A percentile compares a stretch with the other conserved stretches of the same genome.
Evolutionary conservation across 2,888 invertebrate genomes (phyloP).

Genomic region (Tolmerus cingulatus): DNA sequence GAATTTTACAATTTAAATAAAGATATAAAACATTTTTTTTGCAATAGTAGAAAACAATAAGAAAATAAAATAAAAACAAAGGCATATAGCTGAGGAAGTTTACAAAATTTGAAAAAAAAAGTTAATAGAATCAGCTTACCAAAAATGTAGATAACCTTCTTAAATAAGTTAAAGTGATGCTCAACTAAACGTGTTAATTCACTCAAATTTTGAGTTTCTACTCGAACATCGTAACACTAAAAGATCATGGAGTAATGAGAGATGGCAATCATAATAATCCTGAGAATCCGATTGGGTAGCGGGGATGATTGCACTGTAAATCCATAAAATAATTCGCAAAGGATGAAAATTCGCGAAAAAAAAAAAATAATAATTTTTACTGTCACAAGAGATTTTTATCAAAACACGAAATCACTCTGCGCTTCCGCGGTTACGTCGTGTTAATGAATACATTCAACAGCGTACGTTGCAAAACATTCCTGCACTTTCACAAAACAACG

Average conservation of each 20-base stretch:
- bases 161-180: background rate
- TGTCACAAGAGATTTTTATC: slow-evolving; percentile 19
- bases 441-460: slow-evolving; percentile 23
- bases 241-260: background rate
- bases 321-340: slow-evolving; percentile 23
- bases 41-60: too few species aligned
- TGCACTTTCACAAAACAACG: slow-evolving; percentile 35
- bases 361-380: background rate
- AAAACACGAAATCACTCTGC: background rate
- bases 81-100: background rate
- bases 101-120: background rate
- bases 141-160: background rate
- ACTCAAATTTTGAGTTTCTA: background rate
- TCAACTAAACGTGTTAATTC: background rate
- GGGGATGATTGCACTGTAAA: background rate
- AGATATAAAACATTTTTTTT: too few species aligned
- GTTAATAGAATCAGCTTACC: background rate
- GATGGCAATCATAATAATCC: slow-evolving; percentile 22
- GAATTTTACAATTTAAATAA: too few species aligned
- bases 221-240: background rate
- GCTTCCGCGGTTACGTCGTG: slow-evolving; percentile 18
- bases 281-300: background rate
- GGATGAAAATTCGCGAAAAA: background rate
- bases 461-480: slow-evolving; percentile 28
- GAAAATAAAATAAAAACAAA: background rate